Base-by-base conservation (phyloP, 1,140 invertebrate species). In the Saccostrea cuccullata region DNA sequence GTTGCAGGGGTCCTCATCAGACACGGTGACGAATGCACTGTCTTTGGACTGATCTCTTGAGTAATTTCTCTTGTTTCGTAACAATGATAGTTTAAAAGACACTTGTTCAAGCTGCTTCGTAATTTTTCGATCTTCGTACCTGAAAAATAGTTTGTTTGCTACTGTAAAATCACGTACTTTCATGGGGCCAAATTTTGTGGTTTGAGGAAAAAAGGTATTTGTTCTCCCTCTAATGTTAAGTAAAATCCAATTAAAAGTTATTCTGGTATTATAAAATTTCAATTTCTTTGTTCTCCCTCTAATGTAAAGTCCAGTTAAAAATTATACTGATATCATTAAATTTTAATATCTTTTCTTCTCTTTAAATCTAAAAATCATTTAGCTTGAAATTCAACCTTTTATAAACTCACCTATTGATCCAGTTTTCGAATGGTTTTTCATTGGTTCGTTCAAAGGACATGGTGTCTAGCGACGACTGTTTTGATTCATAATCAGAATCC, bases 401-500 rank as follows among this genome's bases (percentile, higher is more conserved):
- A 40, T 4, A 15, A 2, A 36, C 23, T 36, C 15, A 77, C 70
- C 70, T 77, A 36, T 30, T 77, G 30, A 8, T 77, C 13, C 23
- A 77, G 15, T 30, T 77, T 17, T 77, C 70, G 15, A 40, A 30
- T 77, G 30, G 13, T 15, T 36, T 77, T 15, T 77, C 70, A 77
- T 77, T 26, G 15, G 8, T 15, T 36, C 3, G 36, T 15, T 77
- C 70, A 17, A 77, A 77, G 13, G 70, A 77, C 70, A 36, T 77
- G 23, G 26, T 77, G 26, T 92, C 91, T 56, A 91, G 36, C 0
- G 92, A 92, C 0, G 90, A 90, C 83, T 92, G 91, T 84, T 91
- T 92, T 23, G 91, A 91, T 90, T 92, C 89, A 56, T 92, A 92
- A 55, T 91, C 92, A 12, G 92, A 92, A 86, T 92, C 92, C 30